These are phyloP conservation scores for Glaucomys volans DNA, from an alignment of 2,113 vertebrate genomes.

Conservation along the genomic window DNA sequence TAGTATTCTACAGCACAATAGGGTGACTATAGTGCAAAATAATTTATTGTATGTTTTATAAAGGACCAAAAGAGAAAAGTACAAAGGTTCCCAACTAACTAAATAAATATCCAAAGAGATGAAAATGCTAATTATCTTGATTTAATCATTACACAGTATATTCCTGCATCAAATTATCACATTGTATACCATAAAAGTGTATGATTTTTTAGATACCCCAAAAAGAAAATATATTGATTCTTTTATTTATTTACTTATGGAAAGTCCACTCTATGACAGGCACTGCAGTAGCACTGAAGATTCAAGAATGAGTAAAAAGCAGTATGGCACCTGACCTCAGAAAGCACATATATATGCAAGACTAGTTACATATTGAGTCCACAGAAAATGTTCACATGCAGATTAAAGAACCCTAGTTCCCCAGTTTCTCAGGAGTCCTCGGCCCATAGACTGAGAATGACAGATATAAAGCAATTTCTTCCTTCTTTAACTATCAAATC, in stretches of 20 bases:
- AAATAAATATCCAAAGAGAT: background rate
- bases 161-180: background rate
- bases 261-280: background rate
- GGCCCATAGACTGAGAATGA: background rate
- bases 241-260: background rate
- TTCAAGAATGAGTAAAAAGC: background rate
- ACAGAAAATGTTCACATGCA: background rate
- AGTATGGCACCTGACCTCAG: background rate
- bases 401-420: background rate
- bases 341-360: background rate
- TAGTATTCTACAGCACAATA: background rate
- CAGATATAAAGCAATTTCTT: background rate
- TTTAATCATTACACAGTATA: background rate
- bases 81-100: background rate
- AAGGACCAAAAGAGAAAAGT: background rate
- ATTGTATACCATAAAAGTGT: background rate
- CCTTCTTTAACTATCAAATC: background rate
- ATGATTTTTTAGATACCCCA: background rate
- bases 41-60: background rate
- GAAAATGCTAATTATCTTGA: background rate
- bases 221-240: slow-evolving; percentile 20
- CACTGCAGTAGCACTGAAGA: background rate
- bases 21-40: background rate
- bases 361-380: background rate
- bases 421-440: background rate